Base-by-base conservation (phyloP, 2,888 invertebrate genomes). In the Drosophila diplacantha region DNA sequence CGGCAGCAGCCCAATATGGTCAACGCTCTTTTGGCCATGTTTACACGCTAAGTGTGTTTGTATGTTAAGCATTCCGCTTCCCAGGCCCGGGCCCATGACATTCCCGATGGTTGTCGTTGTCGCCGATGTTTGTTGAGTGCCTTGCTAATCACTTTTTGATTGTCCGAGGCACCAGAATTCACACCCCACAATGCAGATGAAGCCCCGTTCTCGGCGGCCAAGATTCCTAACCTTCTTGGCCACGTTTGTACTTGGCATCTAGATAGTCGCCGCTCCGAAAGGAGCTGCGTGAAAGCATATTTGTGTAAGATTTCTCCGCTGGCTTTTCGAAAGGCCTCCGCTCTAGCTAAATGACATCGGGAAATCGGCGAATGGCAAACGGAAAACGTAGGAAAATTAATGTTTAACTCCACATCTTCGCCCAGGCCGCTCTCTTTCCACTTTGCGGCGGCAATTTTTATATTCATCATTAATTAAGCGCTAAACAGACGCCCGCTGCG, bases 391-490 rank as follows among this genome's bases (percentile, higher is more conserved):
- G 43, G 43, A 59, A 51, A 41, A 35, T 52, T 35, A 37, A 34
- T 41, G 22, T 32, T 46, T 14, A 47, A 22, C 32, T 43, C 44
- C 41, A 32, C 20, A 32, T 20, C 34, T 31, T 39, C 14, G 26
- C n/a, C n/a, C 5, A 3, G 26, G 1, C 11, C 14, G 16, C 39
- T 64, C 46, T 43, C 31, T 34, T 39, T 50, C 35, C 57, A 26
- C 58, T 46, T 11, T 32, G 52, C 57, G 49, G 80, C 74, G 81
- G 82, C 82, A 82, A 73, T 76, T 83, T 84, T 84, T 74, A 84
- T 81, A 81, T 83, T 84, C 81, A 81, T 81, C 80, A 84, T 81
- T 81, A 81, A 81, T 81, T 81, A 84, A 81, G 80, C 84, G 83
- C 81, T 81, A 81, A 81, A 81, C 73, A 83, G 84, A 66, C 71